phyloP scores from a whole-genome alignment of 2,888 invertebrate species.

The Phymatocera aterrima region DNA sequence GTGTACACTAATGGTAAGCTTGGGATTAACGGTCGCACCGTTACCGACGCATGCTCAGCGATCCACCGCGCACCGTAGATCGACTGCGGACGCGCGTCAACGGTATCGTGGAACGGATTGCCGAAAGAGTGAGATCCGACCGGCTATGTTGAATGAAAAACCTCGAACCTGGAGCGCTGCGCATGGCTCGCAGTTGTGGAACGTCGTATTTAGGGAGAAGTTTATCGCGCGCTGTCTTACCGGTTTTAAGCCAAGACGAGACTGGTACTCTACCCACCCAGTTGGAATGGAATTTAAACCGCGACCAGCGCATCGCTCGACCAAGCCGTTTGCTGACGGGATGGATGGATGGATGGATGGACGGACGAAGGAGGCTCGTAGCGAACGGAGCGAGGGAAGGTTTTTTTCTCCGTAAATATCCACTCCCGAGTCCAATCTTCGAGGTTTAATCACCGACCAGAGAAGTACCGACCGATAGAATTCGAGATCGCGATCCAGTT shows the following conservation, averaged over 20 bases:
- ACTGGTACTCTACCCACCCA: background rate
- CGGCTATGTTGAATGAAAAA: too few relatives aligned
- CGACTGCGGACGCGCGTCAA: background rate
- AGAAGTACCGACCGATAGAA: background rate
- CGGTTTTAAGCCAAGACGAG: background rate
- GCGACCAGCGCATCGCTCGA: background rate
- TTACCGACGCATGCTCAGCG: background rate
- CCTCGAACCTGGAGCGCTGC: background rate
- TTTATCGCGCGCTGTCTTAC: background rate
- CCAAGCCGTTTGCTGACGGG: background rate
- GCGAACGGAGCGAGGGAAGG: too few relatives aligned
- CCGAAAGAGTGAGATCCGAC: background rate
- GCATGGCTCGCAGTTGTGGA: background rate
- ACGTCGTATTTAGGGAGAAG: background rate
- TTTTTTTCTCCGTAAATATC: too few relatives aligned
- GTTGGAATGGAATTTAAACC: background rate
- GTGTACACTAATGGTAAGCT: background rate
- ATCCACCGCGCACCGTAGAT: background rate
- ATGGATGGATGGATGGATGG: background rate
- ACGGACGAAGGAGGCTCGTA: too few relatives aligned
- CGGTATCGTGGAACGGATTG: background rate
- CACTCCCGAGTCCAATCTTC: background rate
- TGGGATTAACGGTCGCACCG: background rate
- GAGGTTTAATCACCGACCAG: background rate
- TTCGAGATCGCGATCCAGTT: background rate